Evolutionary conservation across 2,888 invertebrate genomes (phyloP).

Genomic region (Nycteola revayana): DNA sequence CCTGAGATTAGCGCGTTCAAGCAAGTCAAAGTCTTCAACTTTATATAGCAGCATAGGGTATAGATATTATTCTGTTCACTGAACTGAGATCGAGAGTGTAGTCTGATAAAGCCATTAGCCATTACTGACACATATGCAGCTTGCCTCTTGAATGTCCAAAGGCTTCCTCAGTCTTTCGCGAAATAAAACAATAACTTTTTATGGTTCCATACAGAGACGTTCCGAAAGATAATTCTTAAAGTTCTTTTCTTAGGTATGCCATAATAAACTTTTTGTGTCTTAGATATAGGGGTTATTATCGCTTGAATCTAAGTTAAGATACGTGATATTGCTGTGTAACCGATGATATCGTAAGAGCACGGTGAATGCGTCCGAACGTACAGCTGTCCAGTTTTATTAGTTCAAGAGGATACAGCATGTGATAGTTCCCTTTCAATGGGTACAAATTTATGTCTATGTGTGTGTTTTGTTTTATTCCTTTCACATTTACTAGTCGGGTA

Average conservation of each 20-base stretch:
- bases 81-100: no score
- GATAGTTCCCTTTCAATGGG: slow-evolving; percentile 38
- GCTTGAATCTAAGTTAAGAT: no score
- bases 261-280: no score
- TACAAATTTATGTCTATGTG: slow-evolving; percentile 37
- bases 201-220: slow-evolving; percentile 39
- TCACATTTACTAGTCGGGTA: no score
- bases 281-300: no score
- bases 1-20: no score
- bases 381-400: slow-evolving; percentile 39
- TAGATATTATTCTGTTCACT: no score
- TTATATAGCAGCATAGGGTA: no score
- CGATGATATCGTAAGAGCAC: slow-evolving; percentile 43
- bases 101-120: no score
- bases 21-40: no score
- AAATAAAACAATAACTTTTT: slow-evolving; percentile 43
- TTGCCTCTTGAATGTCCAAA: slow-evolving; percentile 38
- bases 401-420: slow-evolving; percentile 34
- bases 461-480: slow-evolving; percentile 23
- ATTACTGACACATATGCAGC: slow-evolving; percentile 23
- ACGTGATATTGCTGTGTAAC: no score
- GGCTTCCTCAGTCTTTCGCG: slow-evolving; percentile 31
- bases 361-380: slow-evolving; percentile 39
- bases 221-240: slow-evolving; percentile 3
- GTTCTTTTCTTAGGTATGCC: no score